phyloP scores from a whole-genome alignment of 2,113 vertebrate species.

The Abramis brama region DNA sequence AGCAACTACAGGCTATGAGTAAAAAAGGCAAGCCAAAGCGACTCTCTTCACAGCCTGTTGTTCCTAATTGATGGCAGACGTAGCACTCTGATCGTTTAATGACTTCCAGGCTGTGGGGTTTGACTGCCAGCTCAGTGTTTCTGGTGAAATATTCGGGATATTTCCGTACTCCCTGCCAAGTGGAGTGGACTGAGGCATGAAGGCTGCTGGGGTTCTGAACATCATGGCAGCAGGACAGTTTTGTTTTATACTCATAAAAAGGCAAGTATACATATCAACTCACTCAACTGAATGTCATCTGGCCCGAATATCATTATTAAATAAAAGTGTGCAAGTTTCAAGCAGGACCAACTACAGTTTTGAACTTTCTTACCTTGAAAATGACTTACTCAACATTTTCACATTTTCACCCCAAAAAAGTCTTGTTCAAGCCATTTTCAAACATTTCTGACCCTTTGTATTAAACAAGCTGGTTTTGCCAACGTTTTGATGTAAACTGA shows the following conservation, averaged over 20 bases:
- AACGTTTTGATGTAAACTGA: background rate
- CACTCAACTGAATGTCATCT: constrained; percentile 17
- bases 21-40: constrained; percentile 33
- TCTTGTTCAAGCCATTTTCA: background rate
- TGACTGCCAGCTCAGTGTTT: constrained; percentile 59
- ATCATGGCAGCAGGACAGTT: constrained; percentile 15
- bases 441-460: background rate
- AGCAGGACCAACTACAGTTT: background rate
- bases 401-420: background rate
- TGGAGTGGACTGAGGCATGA: background rate
- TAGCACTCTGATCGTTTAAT: constrained; percentile 65
- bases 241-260: constrained; percentile 35
- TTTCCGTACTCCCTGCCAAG: constrained; percentile 37
- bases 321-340: background rate
- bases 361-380: background rate
- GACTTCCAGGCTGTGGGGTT: constrained; percentile 69
- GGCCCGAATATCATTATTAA: constrained; percentile 11
- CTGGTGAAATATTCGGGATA: constrained; percentile 49
- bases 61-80: constrained; percentile 75
- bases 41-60: constrained; percentile 61
- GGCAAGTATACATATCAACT: background rate
- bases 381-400: background rate
- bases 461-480: background rate
- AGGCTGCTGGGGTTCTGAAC: background rate
- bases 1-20: background rate